Conservation (phyloP, 1,140 invertebrate species). For the Monochamus saltuarius region DNA sequence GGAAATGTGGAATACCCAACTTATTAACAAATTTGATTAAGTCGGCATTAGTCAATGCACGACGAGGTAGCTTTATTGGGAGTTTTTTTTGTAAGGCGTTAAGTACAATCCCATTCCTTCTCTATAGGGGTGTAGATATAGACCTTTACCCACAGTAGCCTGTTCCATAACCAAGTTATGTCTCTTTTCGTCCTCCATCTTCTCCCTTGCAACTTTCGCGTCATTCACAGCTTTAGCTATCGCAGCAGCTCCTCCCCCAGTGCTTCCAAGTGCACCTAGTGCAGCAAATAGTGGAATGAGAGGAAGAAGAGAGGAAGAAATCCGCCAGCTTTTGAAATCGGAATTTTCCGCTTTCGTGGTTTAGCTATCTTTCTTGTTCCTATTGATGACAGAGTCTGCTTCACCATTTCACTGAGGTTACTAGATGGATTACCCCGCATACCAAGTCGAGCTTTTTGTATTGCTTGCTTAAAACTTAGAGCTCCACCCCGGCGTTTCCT, state of each 20-base stretch:
- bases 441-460: no score
- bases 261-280: no score
- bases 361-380: no score
- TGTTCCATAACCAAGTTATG: not conserved
- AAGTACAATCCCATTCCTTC: not conserved
- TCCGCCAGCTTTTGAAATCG: no score
- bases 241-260: not conserved
- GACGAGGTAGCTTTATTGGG: constrained; percentile 31
- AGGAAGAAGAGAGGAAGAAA: no score
- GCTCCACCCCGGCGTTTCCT: no score
- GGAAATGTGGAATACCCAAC: constrained; percentile 40
- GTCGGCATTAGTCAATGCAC: constrained; percentile 37
- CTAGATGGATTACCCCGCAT: no score
- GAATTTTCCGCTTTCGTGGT: no score
- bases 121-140: not conserved
- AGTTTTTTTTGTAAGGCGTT: constrained; percentile 31
- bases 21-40: constrained; percentile 31
- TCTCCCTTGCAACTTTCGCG: not conserved
- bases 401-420: no score
- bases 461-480: no score
- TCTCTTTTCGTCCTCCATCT: not conserved
- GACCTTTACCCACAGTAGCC: not conserved
- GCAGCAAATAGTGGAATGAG: no score
- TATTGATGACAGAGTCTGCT: no score
- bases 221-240: constrained; percentile 3